Conservation (phyloP, 1,140 invertebrate species). For the Listronotus bonariensis region DNA sequence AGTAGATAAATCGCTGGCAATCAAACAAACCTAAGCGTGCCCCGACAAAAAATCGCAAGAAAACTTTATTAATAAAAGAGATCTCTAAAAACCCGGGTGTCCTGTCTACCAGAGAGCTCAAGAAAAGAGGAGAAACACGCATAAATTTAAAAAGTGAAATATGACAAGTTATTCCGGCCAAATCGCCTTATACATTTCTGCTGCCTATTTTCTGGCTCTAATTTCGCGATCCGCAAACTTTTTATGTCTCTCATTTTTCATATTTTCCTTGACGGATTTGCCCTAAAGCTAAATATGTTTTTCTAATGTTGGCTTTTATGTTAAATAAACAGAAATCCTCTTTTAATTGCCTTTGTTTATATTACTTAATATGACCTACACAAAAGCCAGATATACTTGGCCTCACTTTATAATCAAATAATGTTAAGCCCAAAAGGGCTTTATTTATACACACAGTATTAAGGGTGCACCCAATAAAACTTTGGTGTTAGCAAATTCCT, state of each 20-base stretch:
- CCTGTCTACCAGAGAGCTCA: constrained; percentile 2
- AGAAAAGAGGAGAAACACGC: constrained; percentile 21
- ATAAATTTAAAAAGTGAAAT: constrained; percentile 41
- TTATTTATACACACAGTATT: too few relatives aligned
- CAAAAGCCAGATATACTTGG: too few relatives aligned
- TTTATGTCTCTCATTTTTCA: constrained; percentile 37
- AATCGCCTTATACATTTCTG: constrained; percentile 40
- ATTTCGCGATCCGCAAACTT: constrained; percentile 39
- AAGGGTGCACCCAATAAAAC: too few relatives aligned
- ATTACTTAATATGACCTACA: too few relatives aligned
- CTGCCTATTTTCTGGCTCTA: constrained; percentile 37
- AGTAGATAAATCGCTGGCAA: constrained; percentile 6
- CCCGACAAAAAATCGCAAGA: constrained; percentile 27
- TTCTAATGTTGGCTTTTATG: constrained; percentile 23
- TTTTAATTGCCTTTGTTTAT: constrained; percentile 2
- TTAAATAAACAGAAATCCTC: constrained; percentile 20
- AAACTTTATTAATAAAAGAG: constrained; percentile 39
- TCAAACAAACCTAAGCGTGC: constrained; percentile 1
- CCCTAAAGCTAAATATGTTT: constrained; percentile 9
- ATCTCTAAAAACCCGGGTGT: constrained; percentile 16
- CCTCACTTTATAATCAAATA: too few relatives aligned
- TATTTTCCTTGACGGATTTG: constrained; percentile 28
- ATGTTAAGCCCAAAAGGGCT: too few relatives aligned
- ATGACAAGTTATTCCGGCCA: constrained; percentile 37
- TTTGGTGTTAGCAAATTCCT: too few relatives aligned